A percentile compares a stretch with the other conserved stretches of the same genome.
These are phyloP conservation scores for Vandiemenella viatica DNA, from an alignment of 2,888 invertebrate species.

Conservation along the genomic window DNA sequence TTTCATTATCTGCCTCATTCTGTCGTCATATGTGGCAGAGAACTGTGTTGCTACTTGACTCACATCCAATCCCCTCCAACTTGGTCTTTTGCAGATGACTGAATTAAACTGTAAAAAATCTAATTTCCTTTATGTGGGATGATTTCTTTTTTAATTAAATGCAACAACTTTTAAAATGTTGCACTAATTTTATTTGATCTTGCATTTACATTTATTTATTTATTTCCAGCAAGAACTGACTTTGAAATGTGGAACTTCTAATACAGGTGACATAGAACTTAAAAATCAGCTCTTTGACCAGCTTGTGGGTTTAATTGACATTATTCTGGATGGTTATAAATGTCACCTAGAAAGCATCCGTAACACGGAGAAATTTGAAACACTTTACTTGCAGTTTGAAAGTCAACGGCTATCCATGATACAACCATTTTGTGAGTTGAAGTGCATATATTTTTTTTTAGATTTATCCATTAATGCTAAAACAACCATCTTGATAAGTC, in stretches of 20 bases:
- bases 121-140: no score
- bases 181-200: conserved; percentile 3
- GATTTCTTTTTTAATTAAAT: no score
- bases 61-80: no score
- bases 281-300: conserved; percentile 50
- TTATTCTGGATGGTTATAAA: conserved; percentile 55
- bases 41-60: no score
- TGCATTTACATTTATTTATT: conserved; percentile 9
- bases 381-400: conserved; percentile 48
- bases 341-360: conserved; percentile 51
- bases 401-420: conserved; percentile 49
- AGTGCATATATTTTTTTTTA: background rate
- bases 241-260: conserved; percentile 33
- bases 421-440: conserved; percentile 30
- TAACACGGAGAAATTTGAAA: conserved; percentile 39
- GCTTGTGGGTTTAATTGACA: conserved; percentile 50
- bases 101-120: no score
- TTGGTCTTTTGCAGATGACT: no score
- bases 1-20: no score
- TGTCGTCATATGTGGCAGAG: no score
- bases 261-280: conserved; percentile 38
- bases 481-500: no score
- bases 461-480: no score
- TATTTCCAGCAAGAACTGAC: conserved; percentile 25
- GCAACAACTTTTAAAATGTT: no score